Evolutionary conservation across 2,797 vertebrate species (phyloP), one percentile per base, ranked within the genome.

Genomic region (Salmo trutta): DNA sequence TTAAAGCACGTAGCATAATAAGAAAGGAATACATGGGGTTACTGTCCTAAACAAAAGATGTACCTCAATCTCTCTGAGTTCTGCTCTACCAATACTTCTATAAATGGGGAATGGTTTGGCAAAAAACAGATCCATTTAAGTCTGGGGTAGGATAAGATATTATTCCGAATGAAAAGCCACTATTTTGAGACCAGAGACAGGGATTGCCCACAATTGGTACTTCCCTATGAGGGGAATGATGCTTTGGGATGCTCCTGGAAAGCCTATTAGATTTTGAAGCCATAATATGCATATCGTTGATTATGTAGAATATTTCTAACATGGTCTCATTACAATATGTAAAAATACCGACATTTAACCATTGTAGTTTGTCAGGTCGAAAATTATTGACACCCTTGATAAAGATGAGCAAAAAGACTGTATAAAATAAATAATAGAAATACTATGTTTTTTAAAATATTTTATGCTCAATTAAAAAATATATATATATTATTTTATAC

Each of bases 1-100:
- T 91, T 87, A 88, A 81, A 71, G 73, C 75, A 64, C 75, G 77
- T 89, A 87, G 74, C 89, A 87, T 86, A 88, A 90, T 86, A 91
- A 79, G 85, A 83, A 69, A 79, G 41, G 77, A 82, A 88, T 91
- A 83, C 90, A 91, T 84, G 74, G 86, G 21, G 79, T 86, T 33
- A 90, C 76, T 90, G 84, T 90, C 70, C 85, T 51, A 73, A 87
- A 88, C 80, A 89, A 87, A 89, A 91, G 82, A 90, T 87, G 77
- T 77, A 88, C 84, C 83, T 90, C 90, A 90, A 82, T 86, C 86
- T 85, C 86, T 81, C 56, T 74, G 84, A 82, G 87, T 65, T 84
- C 86, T 89, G 84, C 85, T 79, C 83, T 84, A 81, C 29, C 80
- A 85, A 87, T 87, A 88, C 85, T 90, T 89, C 87, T 87, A 82